These are phyloP conservation scores for Gasterosteus aculeatus DNA, from an alignment of 2,113 vertebrate species.

Conservation along the genomic window DNA sequence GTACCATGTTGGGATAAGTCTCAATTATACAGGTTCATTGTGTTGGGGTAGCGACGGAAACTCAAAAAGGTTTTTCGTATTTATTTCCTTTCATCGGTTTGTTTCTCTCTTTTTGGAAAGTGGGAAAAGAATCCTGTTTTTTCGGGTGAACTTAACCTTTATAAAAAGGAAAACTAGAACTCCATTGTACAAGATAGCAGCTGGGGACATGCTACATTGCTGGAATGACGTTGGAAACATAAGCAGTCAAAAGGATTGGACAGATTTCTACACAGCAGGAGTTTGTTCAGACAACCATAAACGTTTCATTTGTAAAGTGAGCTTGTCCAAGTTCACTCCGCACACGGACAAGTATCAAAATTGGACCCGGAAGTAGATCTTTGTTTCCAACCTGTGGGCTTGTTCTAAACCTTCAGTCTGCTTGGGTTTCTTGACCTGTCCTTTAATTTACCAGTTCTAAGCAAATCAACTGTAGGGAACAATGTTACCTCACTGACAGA, in stretches of 20 bases:
- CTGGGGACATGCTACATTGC: background rate
- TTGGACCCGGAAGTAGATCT: background rate
- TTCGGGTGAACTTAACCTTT: too few species aligned
- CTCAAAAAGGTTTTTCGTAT: too few species aligned
- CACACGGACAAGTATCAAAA: too few species aligned
- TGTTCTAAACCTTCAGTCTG: background rate
- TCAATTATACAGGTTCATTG: too few species aligned
- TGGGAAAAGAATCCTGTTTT: too few species aligned
- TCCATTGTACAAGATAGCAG: too few species aligned
- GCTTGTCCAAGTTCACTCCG: background rate
- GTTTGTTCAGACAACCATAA: background rate
- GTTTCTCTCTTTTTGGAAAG: too few species aligned
- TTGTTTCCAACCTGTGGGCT: background rate
- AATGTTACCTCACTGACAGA: background rate
- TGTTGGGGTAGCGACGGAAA: too few species aligned
- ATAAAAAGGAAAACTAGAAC: too few species aligned
- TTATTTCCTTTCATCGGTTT: too few species aligned
- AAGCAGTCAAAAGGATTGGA: too few species aligned
- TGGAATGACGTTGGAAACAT: background rate
- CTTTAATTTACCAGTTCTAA: background rate
- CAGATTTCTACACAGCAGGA: background rate
- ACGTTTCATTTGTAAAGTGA: background rate
- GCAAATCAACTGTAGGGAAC: background rate
- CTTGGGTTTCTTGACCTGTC: background rate
- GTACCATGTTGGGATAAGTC: too few species aligned